Evolutionary conservation across 2,888 invertebrate genomes (phyloP).

Genomic region (Osmoderma eremita): DNA sequence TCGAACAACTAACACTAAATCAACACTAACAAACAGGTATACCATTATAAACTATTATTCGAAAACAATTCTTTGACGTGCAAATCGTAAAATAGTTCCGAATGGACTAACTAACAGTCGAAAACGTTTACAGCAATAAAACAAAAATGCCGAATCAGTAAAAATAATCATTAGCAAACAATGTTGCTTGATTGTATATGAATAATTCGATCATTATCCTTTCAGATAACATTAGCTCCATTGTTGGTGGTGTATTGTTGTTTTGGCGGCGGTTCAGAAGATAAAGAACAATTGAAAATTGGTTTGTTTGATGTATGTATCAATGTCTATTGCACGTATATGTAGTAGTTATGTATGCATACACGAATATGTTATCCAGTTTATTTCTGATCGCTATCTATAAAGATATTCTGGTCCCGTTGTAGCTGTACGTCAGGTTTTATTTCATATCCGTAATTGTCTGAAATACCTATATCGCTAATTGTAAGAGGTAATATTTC

Average conservation of each 20-base stretch:
- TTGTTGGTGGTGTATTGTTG: constrained; percentile 53
- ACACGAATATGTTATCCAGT: constrained; percentile 17
- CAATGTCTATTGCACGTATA: constrained; percentile 42
- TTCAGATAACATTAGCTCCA: constrained; percentile 56
- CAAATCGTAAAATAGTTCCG: constrained; percentile 36
- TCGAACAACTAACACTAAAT: constrained; percentile 19
- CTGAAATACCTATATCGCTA: too few relatives aligned
- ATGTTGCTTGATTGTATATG: constrained; percentile 48
- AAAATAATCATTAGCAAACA: constrained; percentile 46
- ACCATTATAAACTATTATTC: constrained; percentile 29
- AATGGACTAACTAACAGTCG: constrained; percentile 39
- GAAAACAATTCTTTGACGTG: constrained; percentile 31
- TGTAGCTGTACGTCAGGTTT: constrained; percentile 7
- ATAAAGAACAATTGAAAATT: constrained; percentile 44
- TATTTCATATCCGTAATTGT: constrained; percentile 1
- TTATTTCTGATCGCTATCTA: constrained; percentile 31
- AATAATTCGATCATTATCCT: constrained; percentile 57
- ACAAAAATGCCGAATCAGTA: constrained; percentile 47
- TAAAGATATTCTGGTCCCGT: constrained; percentile 23
- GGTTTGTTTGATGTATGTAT: constrained; percentile 46
- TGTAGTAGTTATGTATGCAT: constrained; percentile 23
- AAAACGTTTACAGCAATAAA: constrained; percentile 43
- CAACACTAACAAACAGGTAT: constrained; percentile 26
- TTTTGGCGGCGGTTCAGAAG: constrained; percentile 44
- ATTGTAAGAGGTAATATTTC: too few relatives aligned